Conservation (phyloP, 2,888 invertebrate species). For the Lysandra coridon region DNA sequence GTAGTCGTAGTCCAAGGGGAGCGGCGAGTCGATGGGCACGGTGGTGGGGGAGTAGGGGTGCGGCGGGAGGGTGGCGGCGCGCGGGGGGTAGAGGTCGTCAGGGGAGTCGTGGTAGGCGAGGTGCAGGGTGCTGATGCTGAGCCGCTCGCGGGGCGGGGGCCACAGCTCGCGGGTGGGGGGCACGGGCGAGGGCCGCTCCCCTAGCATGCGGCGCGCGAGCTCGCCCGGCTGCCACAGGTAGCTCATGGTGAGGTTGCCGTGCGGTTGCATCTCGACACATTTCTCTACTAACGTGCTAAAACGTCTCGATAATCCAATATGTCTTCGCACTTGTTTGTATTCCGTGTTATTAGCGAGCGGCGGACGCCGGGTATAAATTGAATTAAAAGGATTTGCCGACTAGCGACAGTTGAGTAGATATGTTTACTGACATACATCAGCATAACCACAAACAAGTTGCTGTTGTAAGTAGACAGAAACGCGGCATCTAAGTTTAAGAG, state of each 20-base stretch:
- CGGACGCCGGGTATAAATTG: conserved; percentile 11
- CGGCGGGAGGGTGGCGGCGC: conserved; percentile 59
- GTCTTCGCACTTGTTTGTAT: conserved; percentile 70
- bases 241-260: conserved; percentile 72
- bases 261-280: conserved; percentile 69
- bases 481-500: neutral
- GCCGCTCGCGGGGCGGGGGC: conserved; percentile 59
- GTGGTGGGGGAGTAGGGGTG: conserved; percentile 56
- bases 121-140: conserved; percentile 73
- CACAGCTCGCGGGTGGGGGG: conserved; percentile 72
- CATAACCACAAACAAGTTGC: neutral
- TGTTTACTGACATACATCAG: conserved; percentile 1
- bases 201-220: conserved; percentile 70
- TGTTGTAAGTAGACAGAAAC: neutral
- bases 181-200: conserved; percentile 70
- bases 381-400: conserved; percentile 29
- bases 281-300: conserved; percentile 60
- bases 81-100: conserved; percentile 55
- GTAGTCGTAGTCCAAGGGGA: conserved; percentile 50
- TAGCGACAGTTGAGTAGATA: conserved; percentile 2
- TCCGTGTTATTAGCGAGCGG: conserved; percentile 53
- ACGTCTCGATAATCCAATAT: conserved; percentile 68
- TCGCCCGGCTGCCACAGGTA: conserved; percentile 77
- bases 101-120: conserved; percentile 61
- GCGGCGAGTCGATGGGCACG: conserved; percentile 47